Conservation (phyloP, 1,140 invertebrate genomes). For the Aleiodes sp. region DNA sequence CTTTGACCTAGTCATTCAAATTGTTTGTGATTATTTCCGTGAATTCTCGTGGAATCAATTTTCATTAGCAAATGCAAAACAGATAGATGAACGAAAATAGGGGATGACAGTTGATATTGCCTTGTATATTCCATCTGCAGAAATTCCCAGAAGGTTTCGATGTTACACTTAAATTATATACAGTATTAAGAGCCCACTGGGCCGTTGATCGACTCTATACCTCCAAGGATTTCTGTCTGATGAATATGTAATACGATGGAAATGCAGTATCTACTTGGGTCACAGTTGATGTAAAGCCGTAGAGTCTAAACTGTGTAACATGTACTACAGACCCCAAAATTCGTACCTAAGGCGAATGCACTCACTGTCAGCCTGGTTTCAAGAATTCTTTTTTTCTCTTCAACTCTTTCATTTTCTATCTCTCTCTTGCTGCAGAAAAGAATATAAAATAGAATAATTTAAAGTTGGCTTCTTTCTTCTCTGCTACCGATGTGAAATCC, state of each 20-base stretch:
- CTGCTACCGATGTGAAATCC: not conserved
- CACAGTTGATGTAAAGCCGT: not conserved
- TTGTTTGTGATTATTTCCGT: too few species aligned
- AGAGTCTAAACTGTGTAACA: not conserved
- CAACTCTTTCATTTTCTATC: too few species aligned
- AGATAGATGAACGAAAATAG: too few species aligned
- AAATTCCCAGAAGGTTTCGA: not conserved
- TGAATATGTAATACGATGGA: conserved; percentile 5
- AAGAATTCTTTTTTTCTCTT: too few species aligned
- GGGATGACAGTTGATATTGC: conserved; percentile 9
- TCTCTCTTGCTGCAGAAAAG: not conserved
- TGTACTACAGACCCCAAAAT: not conserved
- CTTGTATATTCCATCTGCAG: conserved; percentile 2
- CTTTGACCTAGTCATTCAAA: too few species aligned
- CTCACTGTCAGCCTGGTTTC: too few species aligned
- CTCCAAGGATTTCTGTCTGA: not conserved
- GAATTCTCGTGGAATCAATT: too few species aligned
- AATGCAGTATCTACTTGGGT: conserved; percentile 5
- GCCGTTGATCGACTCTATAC: conserved; percentile 10
- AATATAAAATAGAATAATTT: not conserved
- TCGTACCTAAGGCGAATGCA: not conserved
- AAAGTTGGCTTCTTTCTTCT: not conserved
- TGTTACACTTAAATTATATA: not conserved
- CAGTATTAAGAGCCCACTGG: conserved; percentile 13
- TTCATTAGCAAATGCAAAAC: too few species aligned